Percentiles rank a stretch among this genome's conserved stretches.
Conservation (phyloP, 1,140 invertebrate genomes). For the Drosophila kepulauana region DNA sequence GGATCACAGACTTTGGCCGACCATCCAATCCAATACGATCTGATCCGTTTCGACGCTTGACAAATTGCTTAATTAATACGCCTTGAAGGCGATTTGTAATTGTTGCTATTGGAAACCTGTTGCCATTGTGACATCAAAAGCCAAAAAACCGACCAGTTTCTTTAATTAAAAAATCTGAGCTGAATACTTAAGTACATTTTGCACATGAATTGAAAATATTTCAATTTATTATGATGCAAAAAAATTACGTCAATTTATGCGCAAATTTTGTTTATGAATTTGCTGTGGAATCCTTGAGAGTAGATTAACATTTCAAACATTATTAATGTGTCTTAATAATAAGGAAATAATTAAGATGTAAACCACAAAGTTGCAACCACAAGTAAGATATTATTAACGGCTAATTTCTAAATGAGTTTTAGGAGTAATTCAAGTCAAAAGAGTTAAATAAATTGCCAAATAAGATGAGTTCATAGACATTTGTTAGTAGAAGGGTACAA, state of each 20-base stretch:
- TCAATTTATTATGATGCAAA: slow-evolving; percentile 21
- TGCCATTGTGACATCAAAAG: slow-evolving; percentile 40
- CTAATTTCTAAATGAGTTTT: no score
- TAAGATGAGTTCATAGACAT: no score
- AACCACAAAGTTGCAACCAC: slow-evolving; percentile 18
- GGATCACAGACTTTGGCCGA: slow-evolving; percentile 48
- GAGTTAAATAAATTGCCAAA: no score
- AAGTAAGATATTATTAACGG: not conserved
- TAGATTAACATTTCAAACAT: slow-evolving; percentile 31
- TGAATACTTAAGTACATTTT: slow-evolving; percentile 22
- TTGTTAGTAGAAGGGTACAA: not conserved
- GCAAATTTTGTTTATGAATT: not conserved
- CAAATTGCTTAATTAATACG: slow-evolving; percentile 81
- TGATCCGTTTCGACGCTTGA: slow-evolving; percentile 51
- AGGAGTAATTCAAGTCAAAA: no score
- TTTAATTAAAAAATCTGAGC: slow-evolving; percentile 56
- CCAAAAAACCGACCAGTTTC: slow-evolving; percentile 51
- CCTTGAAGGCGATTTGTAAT: slow-evolving; percentile 71
- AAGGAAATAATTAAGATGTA: not conserved
- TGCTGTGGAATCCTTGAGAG: not conserved
- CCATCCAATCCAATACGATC: not conserved
- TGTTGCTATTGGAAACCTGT: slow-evolving; percentile 34
- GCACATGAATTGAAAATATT: slow-evolving; percentile 17
- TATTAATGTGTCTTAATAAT: slow-evolving; percentile 1
- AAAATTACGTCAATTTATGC: slow-evolving; percentile 23